Base-by-base conservation (phyloP, 2,888 invertebrate species). In the Chaitophorus viminalis region DNA sequence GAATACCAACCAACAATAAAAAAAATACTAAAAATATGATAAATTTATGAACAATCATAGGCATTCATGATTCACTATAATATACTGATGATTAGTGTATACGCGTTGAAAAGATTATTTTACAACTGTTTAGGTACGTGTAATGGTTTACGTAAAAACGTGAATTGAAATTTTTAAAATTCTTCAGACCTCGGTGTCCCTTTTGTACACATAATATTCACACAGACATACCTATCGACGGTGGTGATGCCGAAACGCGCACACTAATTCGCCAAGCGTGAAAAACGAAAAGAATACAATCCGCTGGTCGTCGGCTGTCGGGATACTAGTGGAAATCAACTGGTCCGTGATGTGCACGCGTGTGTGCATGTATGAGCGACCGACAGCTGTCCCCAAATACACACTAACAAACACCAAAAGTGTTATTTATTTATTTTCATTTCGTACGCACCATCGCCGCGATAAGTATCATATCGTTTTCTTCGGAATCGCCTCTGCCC, bases 251-350 rank as follows among this genome's bases (percentile, higher is more conserved):
- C 14, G 3, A n/a, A n/a, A 70, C 36, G 17, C 0, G 17, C 0
- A 46, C 33, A 74, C 60, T 52, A 75, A 75, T 83, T 83, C 52
- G 36, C 83, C 83, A 75, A 83, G 83, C 83, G 83, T 83, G 75
- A 83, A 83, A 83, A 83, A 82, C 60, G 75, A 83, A 54, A 83
- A 83, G 29, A 70, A 54, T 9, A 68, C 25, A 70, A 29, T 1
- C 11, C 11, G 14, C 46, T 6, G n/a, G n/a, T 11, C 46, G 21
- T 68, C 29, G 39, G 68, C 0, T 74, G 9, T 21, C 65, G 18
- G 36, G 65, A 79, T 79, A 46, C 81, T 70, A n/a, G 82, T 33
- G n/a, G 25, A 68, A 65, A 81, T 70, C 81, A 68, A 81, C n/a
- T 68, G 36, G 79, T 39, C 79, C 79, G 68, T 81, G 65, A 81